Base-by-base conservation (phyloP, 1,140 invertebrate genomes). In the Drosophila orena region DNA sequence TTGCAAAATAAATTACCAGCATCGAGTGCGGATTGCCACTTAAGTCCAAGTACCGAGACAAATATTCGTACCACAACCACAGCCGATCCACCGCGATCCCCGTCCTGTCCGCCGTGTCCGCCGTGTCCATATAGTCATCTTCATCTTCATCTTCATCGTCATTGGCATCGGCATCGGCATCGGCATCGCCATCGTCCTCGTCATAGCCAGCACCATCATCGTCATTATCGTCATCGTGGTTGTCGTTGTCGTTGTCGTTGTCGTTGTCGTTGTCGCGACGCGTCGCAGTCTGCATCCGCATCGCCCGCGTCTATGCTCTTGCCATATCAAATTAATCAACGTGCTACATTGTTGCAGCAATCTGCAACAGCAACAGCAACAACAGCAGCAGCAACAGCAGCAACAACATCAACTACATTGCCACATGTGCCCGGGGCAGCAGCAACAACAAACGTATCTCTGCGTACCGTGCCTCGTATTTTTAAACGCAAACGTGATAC, bases 281-380 rank as follows among this genome's bases (percentile, higher is more conserved):
- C 73, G 81, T 77, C 68, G 83, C 81, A 77, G 40, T 61, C 49
- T 54, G 47, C 46, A 46, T 72, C 65, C 65, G 74, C 68, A 73
- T 72, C 68, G 70, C 78, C 75, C 66, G 79, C 79, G 84, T 89
- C 85, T 78, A 89, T 88, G 84, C 71, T 89, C 61, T 73, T 89
- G 85, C 84, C 85, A 84, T 89, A 89, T 89, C 84, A 89, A 85
- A 89, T 89, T 89, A 89, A 89, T 89, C 84, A 89, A 90, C 80
- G 84, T 90, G 79, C 85, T 85, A 89, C 84, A 89, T 89, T 89
- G 84, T 89, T 89, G 85, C 84, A 84, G 76, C 84, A 81, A 69
- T 81, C 50, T 52, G 40, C 62, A 66, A n/a, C 74, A 77, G 57
- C 75, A 35, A 8, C 69, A 76, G 30, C 62, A 68, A 53, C 56